Percentiles rank a stretch among this genome's conserved stretches.
These are phyloP conservation scores for Drosophila saltans DNA, from an alignment of 1,140 invertebrate genomes.

Conservation along the genomic window DNA sequence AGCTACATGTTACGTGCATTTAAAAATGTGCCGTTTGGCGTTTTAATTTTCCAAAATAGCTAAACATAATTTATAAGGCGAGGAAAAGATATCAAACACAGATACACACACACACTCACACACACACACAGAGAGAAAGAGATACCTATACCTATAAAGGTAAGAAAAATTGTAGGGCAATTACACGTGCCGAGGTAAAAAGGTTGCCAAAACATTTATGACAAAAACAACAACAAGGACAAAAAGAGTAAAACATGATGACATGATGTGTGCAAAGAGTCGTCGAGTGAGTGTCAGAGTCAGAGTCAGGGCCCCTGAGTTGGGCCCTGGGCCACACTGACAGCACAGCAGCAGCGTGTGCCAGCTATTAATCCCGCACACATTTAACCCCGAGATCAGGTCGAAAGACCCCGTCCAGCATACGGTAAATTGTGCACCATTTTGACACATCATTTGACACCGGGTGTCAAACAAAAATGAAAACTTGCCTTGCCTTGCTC, in stretches of 20 bases:
- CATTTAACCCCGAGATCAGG: slow-evolving; percentile 54
- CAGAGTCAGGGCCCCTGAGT: too few relatives aligned
- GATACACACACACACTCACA: slow-evolving; percentile 26
- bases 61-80: slow-evolving; percentile 70
- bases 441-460: slow-evolving; percentile 80
- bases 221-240: slow-evolving; percentile 30
- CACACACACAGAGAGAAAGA: not conserved
- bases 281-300: slow-evolving; percentile 37
- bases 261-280: slow-evolving; percentile 31
- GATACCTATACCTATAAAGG: not conserved
- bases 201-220: slow-evolving; percentile 73
- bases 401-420: slow-evolving; percentile 37
- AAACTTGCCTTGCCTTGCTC: slow-evolving; percentile 48
- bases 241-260: slow-evolving; percentile 48
- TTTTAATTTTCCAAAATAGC: slow-evolving; percentile 78
- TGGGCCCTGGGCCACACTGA: slow-evolving; percentile 25
- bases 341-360: slow-evolving; percentile 53
- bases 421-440: slow-evolving; percentile 73
- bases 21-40: slow-evolving; percentile 70
- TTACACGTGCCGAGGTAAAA: slow-evolving; percentile 69
- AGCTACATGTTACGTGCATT: slow-evolving; percentile 74
- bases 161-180: slow-evolving; percentile 54
- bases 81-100: slow-evolving; percentile 35
- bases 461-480: slow-evolving; percentile 76
- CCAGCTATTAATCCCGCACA: slow-evolving; percentile 72